Base-by-base conservation (phyloP, 2,797 vertebrate species). In the Hafferia zeledoni region DNA sequence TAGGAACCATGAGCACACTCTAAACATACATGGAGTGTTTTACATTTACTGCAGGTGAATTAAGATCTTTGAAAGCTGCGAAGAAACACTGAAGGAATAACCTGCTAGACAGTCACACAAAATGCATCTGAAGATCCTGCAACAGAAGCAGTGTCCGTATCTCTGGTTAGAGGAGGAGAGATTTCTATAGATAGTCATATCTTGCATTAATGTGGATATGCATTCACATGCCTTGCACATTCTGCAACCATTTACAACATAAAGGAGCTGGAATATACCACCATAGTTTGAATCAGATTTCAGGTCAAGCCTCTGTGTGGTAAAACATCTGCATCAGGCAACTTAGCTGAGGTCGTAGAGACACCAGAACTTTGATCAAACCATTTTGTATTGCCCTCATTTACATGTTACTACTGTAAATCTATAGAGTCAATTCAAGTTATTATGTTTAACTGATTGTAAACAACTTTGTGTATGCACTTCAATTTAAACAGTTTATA, bases 281-380 rank as follows among this genome's bases (percentile, higher is more conserved):
- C 11, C 30, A 35, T 2, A 9, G 49, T 60, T 68, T 57, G 44
- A 55, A 49, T 24, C 25, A 80, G 37, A 88, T 74, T 85, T 85
- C 35, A 56, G 22, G 80, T 30, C 5, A 59, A 81, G 31, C 41
- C n/a, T 53, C 33, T 47, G 47, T 17, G 43, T 5, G 7, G 80
- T 35, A 70, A 52, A 92, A 88, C 1, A 6, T 14, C 43, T 41
- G 7, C 53, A 65, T 43, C 46, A 3, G 5, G 44, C 53, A 87
- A 17, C 17, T 57, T 43, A 35, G 28, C 18, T 43, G 56, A 80
- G n/a, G 39, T 65, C 50, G 49, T 0, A 37, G 53, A 72, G 56
- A 43, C 1, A 1, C 23, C 31, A 49, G 23, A 89, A 71, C 20
- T 60, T 87, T 0, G 0, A 3, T 23, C 23, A 86, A 49, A 75